Evolutionary conservation across 2,113 vertebrate species (phyloP).

Genomic region (Thermophis baileyi): DNA sequence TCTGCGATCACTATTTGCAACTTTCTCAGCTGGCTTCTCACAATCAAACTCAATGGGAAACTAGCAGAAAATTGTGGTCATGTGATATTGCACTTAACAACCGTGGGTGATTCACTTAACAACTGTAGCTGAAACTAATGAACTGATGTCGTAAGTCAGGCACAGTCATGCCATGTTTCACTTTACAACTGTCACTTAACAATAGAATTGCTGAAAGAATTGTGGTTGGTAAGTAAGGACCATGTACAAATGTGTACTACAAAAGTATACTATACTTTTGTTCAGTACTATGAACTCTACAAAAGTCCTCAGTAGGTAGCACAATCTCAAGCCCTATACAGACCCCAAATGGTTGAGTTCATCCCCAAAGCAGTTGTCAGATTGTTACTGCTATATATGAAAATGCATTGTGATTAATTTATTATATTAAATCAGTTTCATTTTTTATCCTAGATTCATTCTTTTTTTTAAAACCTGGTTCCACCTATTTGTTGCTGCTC

Average conservation of each 20-base stretch:
- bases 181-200: too few species aligned
- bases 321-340: not conserved
- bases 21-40: not conserved
- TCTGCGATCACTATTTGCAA: not conserved
- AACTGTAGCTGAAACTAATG: not conserved
- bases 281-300: too few species aligned
- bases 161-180: too few species aligned
- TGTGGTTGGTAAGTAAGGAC: too few species aligned
- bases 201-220: too few species aligned
- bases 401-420: not conserved
- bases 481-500: not conserved
- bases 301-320: not conserved
- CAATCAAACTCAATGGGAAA: not conserved
- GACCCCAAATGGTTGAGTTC: not conserved
- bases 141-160: not conserved
- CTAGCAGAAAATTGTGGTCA: not conserved
- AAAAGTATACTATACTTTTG: not conserved
- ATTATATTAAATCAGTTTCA: not conserved
- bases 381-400: not conserved
- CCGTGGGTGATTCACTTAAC: not conserved
- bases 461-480: not conserved
- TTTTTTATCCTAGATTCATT: not conserved
- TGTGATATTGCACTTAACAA: not conserved
- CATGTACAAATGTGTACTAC: too few species aligned
- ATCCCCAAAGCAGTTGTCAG: not conserved